Evolutionary conservation across 2,888 invertebrate genomes (phyloP), one percentile per base, ranked within the genome.

Genomic region (Trissonchulus latispiculum): DNA sequence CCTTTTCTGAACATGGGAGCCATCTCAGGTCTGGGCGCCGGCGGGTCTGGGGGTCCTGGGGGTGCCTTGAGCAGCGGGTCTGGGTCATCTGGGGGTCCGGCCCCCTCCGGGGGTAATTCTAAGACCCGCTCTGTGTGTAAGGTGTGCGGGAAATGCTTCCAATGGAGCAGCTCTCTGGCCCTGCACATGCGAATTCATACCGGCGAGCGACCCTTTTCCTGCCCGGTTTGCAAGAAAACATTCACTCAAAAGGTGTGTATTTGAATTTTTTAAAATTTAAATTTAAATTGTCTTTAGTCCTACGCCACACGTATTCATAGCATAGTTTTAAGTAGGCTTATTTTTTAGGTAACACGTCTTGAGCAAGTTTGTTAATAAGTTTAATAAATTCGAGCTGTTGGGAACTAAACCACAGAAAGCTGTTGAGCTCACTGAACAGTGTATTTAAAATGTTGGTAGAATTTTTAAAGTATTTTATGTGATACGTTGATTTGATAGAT

Each of bases 191-290:
- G 76, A 18, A 75, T 73, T 28, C 77, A 77, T 73, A 77, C 77
- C n/a, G 76, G 74, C 1, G 81, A 81, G 72, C 80, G 79, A 71
- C 81, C 80, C 70, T 72, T 72, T 32, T 36, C 8, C 36, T 73
- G 73, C 61, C 2, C 2, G 1, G 8, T 72, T 15, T 74, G 74
- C 36, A 29, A 37, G 33, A 74, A 73, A 70, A n/a, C 74, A 18
- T 74, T 73, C 59, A 70, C 69, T n/a, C 72, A 74, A 29, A 37
- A 70, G 3, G 73, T 59, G 28, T 23, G 59, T 59, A 23, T 59
- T 59, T 23, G 23, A 23, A 59, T 23, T 23, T 59, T 23, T 23
- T 23, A 23, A 59, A 23, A 28, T 59, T 23, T 59, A 59, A 23
- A 23, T 23, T 59, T 59, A 23, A 59, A 23, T 59, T 59, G 23